A percentile compares a stretch with the other conserved stretches of the same genome.
These are phyloP conservation scores for Naja naja DNA, from an alignment of 2,113 vertebrate genomes.

Conservation along the genomic window DNA sequence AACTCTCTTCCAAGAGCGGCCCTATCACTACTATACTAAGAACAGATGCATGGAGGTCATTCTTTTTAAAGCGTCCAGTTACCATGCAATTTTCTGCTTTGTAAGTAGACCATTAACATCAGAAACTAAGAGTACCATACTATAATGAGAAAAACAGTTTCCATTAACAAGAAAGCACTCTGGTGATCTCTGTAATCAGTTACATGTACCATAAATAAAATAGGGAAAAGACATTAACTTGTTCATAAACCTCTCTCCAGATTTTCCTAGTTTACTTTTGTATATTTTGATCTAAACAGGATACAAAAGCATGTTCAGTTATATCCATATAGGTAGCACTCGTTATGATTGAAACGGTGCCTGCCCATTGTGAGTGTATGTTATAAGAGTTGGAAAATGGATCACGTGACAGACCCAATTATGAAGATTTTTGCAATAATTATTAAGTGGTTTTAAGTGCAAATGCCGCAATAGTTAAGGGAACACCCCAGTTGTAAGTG, in stretches of 20 bases:
- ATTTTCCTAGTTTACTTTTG: neutral
- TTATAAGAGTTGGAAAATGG: neutral
- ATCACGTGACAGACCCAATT: neutral
- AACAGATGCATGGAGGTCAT: neutral
- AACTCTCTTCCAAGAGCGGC: neutral
- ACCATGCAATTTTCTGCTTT: neutral
- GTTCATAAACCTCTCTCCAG: neutral
- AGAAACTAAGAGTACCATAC: neutral
- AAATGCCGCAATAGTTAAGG: neutral
- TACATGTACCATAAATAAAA: neutral
- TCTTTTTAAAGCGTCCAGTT: neutral
- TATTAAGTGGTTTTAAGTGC: neutral
- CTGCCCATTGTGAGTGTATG: neutral
- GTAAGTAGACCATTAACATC: neutral
- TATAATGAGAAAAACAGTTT: neutral
- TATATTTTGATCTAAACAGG: neutral
- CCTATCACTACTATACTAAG: neutral
- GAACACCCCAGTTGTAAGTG: neutral
- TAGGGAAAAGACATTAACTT: neutral
- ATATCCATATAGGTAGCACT: neutral
- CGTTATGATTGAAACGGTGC: neutral
- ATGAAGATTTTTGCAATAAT: neutral
- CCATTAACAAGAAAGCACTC: neutral
- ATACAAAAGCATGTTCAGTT: neutral
- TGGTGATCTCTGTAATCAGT: neutral